A percentile compares a stretch with the other conserved stretches of the same genome.
Evolutionary conservation across 2,113 vertebrate genomes (phyloP).

Genomic region (Gasterosteus aculeatus): DNA sequence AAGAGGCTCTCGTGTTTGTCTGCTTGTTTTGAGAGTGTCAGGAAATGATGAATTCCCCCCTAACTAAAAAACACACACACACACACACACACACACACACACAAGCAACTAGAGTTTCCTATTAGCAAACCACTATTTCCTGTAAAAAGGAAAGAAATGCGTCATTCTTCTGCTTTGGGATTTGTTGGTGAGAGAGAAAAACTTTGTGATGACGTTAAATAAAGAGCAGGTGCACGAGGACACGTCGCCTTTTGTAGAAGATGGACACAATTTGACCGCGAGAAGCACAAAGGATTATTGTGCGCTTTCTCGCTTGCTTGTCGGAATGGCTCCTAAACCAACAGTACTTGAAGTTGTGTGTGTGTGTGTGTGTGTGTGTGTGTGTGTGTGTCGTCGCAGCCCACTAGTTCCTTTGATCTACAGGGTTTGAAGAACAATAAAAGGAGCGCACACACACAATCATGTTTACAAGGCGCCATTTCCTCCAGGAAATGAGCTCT

Average conservation of each 20-base stretch:
- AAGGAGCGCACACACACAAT: background rate
- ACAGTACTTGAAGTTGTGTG: background rate
- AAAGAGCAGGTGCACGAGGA: slow-evolving; percentile 25
- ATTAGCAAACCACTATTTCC: slow-evolving; percentile 22
- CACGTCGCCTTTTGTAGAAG: background rate
- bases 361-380: slow-evolving; percentile 19
- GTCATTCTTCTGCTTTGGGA: background rate
- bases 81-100: slow-evolving; percentile 17
- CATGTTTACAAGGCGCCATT: slow-evolving; percentile 7
- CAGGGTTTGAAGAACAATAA: background rate
- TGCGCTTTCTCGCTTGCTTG: background rate
- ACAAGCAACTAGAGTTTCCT: slow-evolving; percentile 19
- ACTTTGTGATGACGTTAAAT: background rate
- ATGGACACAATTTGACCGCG: background rate
- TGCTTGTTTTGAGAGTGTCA: slow-evolving; percentile 58
- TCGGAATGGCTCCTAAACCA: slow-evolving; percentile 8
- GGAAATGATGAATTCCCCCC: slow-evolving; percentile 64
- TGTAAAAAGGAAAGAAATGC: slow-evolving; percentile 17
- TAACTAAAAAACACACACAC: slow-evolving; percentile 40
- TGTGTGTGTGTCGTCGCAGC: slow-evolving; percentile 15
- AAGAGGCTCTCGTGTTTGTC: slow-evolving; percentile 65
- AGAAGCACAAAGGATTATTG: background rate
- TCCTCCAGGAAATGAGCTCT: slow-evolving; percentile 28
- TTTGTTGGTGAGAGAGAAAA: background rate
- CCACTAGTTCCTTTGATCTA: slow-evolving; percentile 33